Conservation (phyloP, 1,140 invertebrate genomes). For the Formica selysi region DNA sequence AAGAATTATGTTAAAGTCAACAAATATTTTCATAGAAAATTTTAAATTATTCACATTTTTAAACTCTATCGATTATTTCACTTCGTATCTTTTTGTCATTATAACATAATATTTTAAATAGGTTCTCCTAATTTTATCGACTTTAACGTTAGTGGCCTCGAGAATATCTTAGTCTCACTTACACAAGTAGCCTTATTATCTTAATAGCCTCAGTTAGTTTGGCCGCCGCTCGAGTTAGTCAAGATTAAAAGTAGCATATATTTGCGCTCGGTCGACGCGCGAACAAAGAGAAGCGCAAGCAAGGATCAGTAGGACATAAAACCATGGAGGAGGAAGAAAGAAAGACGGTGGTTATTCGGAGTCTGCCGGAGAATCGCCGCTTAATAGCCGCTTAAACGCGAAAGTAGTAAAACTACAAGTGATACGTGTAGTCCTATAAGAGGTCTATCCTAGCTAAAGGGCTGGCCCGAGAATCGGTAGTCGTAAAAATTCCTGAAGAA, state of each 20-base stretch:
- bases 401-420: slow-evolving; percentile 72
- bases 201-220: neutral
- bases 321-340: neutral
- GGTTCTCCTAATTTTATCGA: no score
- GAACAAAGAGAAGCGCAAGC: slow-evolving; percentile 68
- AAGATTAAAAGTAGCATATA: slow-evolving; percentile 49
- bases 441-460: slow-evolving; percentile 59
- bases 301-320: slow-evolving; percentile 27
- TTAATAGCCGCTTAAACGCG: slow-evolving; percentile 72
- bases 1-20: no score
- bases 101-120: no score
- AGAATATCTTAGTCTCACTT: neutral
- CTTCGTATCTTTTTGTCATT: no score
- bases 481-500: slow-evolving; percentile 73
- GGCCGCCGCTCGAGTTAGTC: neutral
- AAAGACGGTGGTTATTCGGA: neutral
- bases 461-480: slow-evolving; percentile 39
- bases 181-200: neutral
- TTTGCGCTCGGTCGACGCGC: slow-evolving; percentile 42
- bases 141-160: no score
- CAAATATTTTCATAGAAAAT: no score
- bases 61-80: no score
- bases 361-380: slow-evolving; percentile 67
- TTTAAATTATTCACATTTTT: no score
- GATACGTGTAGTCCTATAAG: slow-evolving; percentile 15